These are phyloP conservation scores for Hepsetus odoe DNA, from an alignment of 2,113 vertebrate species.

Conservation along the genomic window DNA sequence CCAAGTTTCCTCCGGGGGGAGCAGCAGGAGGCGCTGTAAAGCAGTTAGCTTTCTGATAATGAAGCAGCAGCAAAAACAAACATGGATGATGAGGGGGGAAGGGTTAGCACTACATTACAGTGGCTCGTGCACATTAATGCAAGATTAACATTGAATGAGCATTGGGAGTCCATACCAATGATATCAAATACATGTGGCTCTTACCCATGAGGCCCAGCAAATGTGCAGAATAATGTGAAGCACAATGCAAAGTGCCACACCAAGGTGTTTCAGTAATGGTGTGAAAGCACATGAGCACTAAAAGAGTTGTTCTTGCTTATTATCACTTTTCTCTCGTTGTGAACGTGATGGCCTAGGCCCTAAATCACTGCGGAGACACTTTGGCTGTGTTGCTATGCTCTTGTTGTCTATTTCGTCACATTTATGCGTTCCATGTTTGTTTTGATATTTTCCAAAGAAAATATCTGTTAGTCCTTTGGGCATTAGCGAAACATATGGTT, in stretches of 20 bases:
- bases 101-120: conserved; percentile 54
- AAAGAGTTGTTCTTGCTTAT: conserved; percentile 18
- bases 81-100: conserved; percentile 67
- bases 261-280: conserved; percentile 41
- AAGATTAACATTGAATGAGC: conserved; percentile 60
- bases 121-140: conserved; percentile 58
- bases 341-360: conserved; percentile 9
- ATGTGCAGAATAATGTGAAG: conserved; percentile 38
- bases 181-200: conserved; percentile 57
- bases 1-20: conserved; percentile 65
- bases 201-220: conserved; percentile 53
- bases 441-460: conserved; percentile 37
- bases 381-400: neutral
- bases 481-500: neutral
- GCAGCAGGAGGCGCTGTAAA: conserved; percentile 78
- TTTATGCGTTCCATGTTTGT: conserved; percentile 22
- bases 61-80: conserved; percentile 72
- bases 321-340: conserved; percentile 25
- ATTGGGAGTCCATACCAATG: conserved; percentile 49
- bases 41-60: conserved; percentile 73
- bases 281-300: conserved; percentile 24
- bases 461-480: conserved; percentile 32
- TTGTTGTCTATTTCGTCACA: conserved; percentile 2
- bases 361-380: conserved; percentile 10
- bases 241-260: conserved; percentile 50